Conservation (phyloP, 2,113 vertebrate genomes). For the Petroica traversi region DNA sequence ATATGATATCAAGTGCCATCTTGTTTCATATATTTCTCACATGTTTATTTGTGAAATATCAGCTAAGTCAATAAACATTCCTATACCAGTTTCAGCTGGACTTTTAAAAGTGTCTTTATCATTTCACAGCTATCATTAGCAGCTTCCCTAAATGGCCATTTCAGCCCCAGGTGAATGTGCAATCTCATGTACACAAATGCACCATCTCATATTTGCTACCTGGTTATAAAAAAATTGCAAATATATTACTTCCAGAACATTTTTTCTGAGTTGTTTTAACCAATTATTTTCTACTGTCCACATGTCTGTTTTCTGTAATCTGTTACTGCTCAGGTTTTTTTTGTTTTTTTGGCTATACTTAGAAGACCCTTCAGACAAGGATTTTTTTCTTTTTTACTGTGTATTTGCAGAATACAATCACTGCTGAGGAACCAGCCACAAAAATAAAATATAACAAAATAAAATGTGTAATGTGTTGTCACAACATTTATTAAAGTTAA, state of each 20-base stretch:
- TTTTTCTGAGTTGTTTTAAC: background rate
- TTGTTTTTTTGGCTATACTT: background rate
- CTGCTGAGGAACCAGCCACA: accelerated
- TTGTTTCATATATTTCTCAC: background rate
- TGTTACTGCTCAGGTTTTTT: background rate
- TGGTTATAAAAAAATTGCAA: background rate
- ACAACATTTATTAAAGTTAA: background rate
- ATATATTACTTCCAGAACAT: background rate
- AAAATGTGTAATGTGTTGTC: background rate
- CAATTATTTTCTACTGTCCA: background rate
- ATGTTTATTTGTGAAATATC: background rate
- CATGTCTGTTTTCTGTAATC: background rate
- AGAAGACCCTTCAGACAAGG: background rate
- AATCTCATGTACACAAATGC: background rate
- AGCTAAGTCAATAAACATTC: background rate
- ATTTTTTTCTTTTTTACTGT: background rate
- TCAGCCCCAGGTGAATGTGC: background rate
- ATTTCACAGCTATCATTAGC: background rate
- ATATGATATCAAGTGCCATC: background rate
- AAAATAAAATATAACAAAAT: background rate
- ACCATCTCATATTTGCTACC: background rate
- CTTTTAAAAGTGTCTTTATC: background rate
- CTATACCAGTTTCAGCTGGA: background rate
- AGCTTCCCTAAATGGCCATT: background rate
- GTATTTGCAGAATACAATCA: background rate